Percentiles rank a stretch among this genome's conserved stretches.
These are phyloP conservation scores for Myopa testacea DNA, from an alignment of 2,888 invertebrate species.

Conservation along the genomic window DNA sequence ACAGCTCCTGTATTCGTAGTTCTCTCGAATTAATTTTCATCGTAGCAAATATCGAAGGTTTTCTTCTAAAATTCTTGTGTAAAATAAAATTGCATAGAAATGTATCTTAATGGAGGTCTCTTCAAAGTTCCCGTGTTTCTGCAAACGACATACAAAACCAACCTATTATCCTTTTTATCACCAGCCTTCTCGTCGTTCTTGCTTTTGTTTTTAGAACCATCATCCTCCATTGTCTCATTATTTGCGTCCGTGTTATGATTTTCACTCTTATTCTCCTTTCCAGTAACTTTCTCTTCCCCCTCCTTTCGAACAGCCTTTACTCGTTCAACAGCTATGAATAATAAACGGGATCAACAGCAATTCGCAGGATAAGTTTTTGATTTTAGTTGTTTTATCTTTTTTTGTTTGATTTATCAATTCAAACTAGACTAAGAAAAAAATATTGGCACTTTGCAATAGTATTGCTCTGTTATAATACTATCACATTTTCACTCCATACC, in stretches of 20 bases:
- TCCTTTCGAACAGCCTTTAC: conserved; percentile 37
- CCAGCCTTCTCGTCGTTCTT: conserved; percentile 69
- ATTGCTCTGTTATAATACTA: not conserved
- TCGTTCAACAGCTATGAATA: conserved; percentile 39
- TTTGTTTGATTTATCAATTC: conserved; percentile 4
- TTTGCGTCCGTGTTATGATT: conserved; percentile 56
- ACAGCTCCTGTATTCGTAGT: too few relatives aligned
- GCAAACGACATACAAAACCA: conserved; percentile 62
- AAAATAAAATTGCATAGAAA: conserved; percentile 24
- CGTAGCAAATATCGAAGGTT: not conserved
- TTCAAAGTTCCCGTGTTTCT: not conserved
- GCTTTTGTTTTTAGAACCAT: conserved; percentile 50
- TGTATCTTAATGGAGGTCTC: not conserved
- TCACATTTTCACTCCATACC: not conserved
- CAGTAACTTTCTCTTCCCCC: conserved; percentile 37
- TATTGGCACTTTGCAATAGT: not conserved
- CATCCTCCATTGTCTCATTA: conserved; percentile 57
- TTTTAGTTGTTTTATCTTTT: conserved; percentile 40
- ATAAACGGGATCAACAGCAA: conserved; percentile 36
- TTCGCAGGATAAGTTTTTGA: conserved; percentile 41
- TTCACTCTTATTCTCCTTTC: conserved; percentile 45
- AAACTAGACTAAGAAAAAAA: not conserved
- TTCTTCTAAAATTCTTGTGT: conserved; percentile 8
- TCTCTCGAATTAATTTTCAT: not conserved
- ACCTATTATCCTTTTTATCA: conserved; percentile 72